Percentiles rank a stretch among this genome's conserved stretches.
Conservation (phyloP, 2,113 vertebrate species). For the Lophotis ruficrista region DNA sequence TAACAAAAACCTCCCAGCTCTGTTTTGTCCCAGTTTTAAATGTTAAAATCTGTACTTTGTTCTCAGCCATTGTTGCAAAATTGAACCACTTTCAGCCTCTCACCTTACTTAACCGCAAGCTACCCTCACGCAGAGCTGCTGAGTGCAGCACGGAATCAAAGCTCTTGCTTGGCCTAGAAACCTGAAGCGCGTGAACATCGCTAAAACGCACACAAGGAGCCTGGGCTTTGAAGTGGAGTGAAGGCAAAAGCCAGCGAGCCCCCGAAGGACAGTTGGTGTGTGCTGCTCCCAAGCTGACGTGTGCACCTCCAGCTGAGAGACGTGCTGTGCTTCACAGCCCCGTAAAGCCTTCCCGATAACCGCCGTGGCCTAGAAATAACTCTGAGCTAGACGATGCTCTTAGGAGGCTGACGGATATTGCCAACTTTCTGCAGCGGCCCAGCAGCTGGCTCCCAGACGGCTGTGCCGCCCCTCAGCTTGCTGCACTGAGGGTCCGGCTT, state of each 20-base stretch:
- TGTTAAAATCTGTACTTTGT: slow-evolving; percentile 30
- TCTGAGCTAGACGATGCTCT: neutral
- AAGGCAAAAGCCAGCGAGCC: neutral
- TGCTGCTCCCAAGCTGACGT: neutral
- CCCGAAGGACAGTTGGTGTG: neutral
- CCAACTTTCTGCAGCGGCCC: neutral
- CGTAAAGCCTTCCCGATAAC: neutral
- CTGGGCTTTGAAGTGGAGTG: neutral
- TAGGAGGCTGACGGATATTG: neutral
- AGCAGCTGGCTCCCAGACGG: neutral
- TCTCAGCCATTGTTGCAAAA: slow-evolving; percentile 41
- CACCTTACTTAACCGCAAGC: slow-evolving; percentile 19
- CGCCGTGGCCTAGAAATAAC: slow-evolving; percentile 7
- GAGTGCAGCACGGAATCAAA: neutral
- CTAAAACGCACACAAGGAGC: neutral
- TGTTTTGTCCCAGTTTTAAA: slow-evolving; percentile 40
- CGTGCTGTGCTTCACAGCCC: neutral
- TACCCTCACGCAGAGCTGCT: neutral
- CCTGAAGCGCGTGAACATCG: neutral
- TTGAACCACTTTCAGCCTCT: slow-evolving; percentile 34
- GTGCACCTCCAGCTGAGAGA: neutral
- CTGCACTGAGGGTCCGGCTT: neutral
- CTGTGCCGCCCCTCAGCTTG: neutral
- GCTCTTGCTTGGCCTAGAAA: slow-evolving; percentile 10
- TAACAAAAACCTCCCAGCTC: neutral